A percentile compares a stretch with the other conserved stretches of the same genome.
These are phyloP conservation scores for Nasonovia ribisnigri DNA, from an alignment of 2,888 invertebrate genomes.

Conservation along the genomic window DNA sequence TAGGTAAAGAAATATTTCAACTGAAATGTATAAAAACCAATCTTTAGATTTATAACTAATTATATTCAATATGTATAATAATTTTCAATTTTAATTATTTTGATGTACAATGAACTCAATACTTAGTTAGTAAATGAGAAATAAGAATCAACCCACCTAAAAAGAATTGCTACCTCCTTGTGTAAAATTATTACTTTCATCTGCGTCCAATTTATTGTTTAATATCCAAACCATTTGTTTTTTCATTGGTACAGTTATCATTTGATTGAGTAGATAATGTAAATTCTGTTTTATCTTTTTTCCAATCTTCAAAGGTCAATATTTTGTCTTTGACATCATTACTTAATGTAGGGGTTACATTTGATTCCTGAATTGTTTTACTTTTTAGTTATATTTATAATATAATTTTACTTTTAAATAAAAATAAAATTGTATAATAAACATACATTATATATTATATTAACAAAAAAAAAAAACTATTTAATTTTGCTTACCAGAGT, in stretches of 20 bases:
- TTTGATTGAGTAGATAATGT: neutral
- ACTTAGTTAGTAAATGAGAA: too few species aligned
- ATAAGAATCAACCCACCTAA: too few species aligned
- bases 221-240: neutral
- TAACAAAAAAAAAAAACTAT: neutral
- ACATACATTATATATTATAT: neutral
- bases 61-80: too few species aligned
- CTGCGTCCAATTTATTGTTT: too few species aligned
- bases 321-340: neutral
- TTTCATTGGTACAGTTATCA: neutral
- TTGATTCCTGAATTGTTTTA: constrained; percentile 39
- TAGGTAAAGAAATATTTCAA: too few species aligned
- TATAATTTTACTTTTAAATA: neutral
- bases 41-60: too few species aligned
- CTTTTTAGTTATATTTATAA: neutral
- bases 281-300: neutral
- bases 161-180: too few species aligned
- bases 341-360: neutral
- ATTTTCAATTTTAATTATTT: too few species aligned
- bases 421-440: neutral
- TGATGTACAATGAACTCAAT: too few species aligned
- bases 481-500: neutral
- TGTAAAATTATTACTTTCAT: too few species aligned
- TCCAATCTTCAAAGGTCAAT: constrained; percentile 6
- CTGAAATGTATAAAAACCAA: too few species aligned